A percentile compares a stretch with the other conserved stretches of the same genome.
Evolutionary conservation across 2,888 invertebrate species (phyloP).

Genomic region (Drosophila suboccidentalis): DNA sequence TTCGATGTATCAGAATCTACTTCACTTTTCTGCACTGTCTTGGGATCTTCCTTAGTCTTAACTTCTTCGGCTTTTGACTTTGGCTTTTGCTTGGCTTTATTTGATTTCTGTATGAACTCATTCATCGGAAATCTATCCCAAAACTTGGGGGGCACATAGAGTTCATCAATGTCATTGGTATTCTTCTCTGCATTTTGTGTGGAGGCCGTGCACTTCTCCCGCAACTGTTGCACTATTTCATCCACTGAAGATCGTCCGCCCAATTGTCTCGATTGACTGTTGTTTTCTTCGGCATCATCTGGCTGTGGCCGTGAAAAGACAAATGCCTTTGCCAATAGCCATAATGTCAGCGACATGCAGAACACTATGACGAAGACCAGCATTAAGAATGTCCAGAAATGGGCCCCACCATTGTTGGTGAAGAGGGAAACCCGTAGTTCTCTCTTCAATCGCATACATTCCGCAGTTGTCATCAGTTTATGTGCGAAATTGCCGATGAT

Average conservation of each 20-base stretch:
- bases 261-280: constrained; percentile 16
- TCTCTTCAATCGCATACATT: constrained; percentile 46
- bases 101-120: background rate
- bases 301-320: constrained; percentile 9
- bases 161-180: background rate
- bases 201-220: constrained; percentile 17
- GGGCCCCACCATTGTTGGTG: background rate
- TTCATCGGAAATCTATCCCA: constrained; percentile 39
- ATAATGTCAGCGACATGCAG: constrained; percentile 16
- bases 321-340: constrained; percentile 48
- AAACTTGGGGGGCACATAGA: constrained; percentile 40
- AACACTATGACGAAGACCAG: constrained; percentile 39
- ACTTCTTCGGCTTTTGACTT: background rate
- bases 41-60: background rate
- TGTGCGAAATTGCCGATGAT: background rate
- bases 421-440: constrained; percentile 25
- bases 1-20: background rate
- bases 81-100: background rate
- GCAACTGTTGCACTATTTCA: constrained; percentile 26
- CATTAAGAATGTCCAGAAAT: constrained; percentile 19
- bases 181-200: background rate
- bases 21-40: background rate
- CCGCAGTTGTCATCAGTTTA: constrained; percentile 53
- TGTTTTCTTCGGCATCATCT: background rate
- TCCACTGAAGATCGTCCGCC: constrained; percentile 39